Conservation (phyloP, 2,888 invertebrate genomes). For the Pyrocoelia pectoralis region DNA sequence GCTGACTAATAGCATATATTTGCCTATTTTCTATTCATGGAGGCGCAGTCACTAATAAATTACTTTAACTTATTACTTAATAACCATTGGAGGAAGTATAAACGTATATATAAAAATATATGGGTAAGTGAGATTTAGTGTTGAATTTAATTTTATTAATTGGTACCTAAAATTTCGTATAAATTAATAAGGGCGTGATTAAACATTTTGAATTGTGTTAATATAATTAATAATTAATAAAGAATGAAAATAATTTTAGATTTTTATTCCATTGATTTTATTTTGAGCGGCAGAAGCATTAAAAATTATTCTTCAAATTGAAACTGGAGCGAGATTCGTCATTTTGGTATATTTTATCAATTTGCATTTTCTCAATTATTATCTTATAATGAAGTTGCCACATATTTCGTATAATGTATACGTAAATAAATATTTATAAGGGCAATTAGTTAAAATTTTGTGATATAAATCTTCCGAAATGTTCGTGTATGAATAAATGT, state of each 20-base stretch:
- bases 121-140: neutral
- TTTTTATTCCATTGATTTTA: neutral
- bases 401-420: conserved; percentile 1
- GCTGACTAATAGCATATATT: conserved; percentile 20
- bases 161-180: neutral
- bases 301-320: neutral
- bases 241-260: neutral
- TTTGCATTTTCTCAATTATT: conserved; percentile 1
- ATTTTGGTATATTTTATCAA: neutral
- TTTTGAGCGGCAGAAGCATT: neutral
- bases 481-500: conserved; percentile 3
- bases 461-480: neutral
- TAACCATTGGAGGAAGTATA: neutral
- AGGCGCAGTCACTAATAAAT: conserved; percentile 12
- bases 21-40: conserved; percentile 14
- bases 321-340: neutral
- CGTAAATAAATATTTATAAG: conserved; percentile 4
- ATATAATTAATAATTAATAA: too few relatives aligned
- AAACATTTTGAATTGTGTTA: neutral
- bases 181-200: neutral
- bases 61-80: conserved; percentile 11
- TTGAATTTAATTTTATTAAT: conserved; percentile 5
- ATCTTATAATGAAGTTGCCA: neutral
- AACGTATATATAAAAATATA: neutral
- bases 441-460: conserved; percentile 7